phyloP scores from a whole-genome alignment of 2,888 invertebrate species.

The Philonicus albiceps region DNA sequence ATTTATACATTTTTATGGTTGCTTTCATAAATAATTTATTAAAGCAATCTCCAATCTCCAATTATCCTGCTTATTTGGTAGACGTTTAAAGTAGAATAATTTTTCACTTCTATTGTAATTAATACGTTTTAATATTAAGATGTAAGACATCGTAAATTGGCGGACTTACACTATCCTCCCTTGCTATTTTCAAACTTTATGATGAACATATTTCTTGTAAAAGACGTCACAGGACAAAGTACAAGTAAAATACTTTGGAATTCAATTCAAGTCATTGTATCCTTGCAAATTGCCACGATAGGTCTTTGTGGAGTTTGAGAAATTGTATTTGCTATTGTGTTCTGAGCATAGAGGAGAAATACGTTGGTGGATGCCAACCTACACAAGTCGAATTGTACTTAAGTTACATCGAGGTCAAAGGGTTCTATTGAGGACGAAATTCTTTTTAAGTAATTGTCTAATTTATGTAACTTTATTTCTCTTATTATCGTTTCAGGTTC shows the following conservation, averaged over 20 bases:
- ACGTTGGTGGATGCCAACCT: background rate
- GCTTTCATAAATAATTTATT: too few relatives aligned
- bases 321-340: background rate
- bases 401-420: background rate
- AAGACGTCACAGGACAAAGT: background rate
- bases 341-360: background rate
- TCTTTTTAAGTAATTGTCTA: background rate
- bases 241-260: background rate
- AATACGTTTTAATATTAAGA: background rate
- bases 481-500: slow-evolving; percentile 70
- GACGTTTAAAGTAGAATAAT: background rate
- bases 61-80: background rate
- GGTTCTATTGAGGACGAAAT: background rate
- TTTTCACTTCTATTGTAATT: background rate
- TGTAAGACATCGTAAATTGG: background rate
- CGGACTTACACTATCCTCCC: background rate
- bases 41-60: too few relatives aligned
- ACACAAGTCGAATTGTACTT: background rate
- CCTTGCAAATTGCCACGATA: background rate
- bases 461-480: background rate
- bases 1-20: too few relatives aligned
- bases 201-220: background rate
- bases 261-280: background rate
- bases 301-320: background rate
- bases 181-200: background rate